Percentiles rank a stretch among this genome's conserved stretches.
phyloP scores from a whole-genome alignment of 2,888 invertebrate genomes.

The Apotomis betuletana region DNA sequence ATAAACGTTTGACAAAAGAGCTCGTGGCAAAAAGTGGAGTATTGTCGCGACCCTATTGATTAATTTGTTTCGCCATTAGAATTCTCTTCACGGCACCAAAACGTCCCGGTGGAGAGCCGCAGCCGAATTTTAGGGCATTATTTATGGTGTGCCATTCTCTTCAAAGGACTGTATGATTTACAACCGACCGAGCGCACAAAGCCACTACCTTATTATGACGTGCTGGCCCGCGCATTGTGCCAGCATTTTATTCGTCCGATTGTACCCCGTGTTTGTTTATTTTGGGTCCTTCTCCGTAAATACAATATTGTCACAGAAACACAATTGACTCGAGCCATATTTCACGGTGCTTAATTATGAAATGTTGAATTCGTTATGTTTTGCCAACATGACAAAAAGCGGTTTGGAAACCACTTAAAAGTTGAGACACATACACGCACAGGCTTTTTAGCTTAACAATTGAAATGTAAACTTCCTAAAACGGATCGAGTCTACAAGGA shows the following conservation, averaged over 20 bases:
- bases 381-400: constrained; percentile 57
- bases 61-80: constrained; percentile 78
- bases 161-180: constrained; percentile 82
- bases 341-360: constrained; percentile 75
- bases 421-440: constrained; percentile 18
- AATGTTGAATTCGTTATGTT: constrained; percentile 59
- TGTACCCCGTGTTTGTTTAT: constrained; percentile 81
- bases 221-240: constrained; percentile 79
- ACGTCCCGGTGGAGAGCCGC: constrained; percentile 67
- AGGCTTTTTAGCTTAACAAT: constrained; percentile 20
- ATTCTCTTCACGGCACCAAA: constrained; percentile 71
- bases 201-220: constrained; percentile 81
- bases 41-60: constrained; percentile 72
- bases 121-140: constrained; percentile 75
- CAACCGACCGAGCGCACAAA: constrained; percentile 70
- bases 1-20: constrained; percentile 59
- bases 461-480: constrained; percentile 22
- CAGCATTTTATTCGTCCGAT: constrained; percentile 75
- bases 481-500: constrained; percentile 26
- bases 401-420: constrained; percentile 23
- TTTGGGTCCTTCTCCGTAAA: constrained; percentile 79
- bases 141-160: constrained; percentile 80
- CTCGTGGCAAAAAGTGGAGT: constrained; percentile 62
- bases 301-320: constrained; percentile 73
- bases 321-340: constrained; percentile 72